Evolutionary conservation across 2,888 invertebrate species (phyloP), one percentile per base, ranked within the genome.

Genomic region (Scelioninae gen. 1): DNA sequence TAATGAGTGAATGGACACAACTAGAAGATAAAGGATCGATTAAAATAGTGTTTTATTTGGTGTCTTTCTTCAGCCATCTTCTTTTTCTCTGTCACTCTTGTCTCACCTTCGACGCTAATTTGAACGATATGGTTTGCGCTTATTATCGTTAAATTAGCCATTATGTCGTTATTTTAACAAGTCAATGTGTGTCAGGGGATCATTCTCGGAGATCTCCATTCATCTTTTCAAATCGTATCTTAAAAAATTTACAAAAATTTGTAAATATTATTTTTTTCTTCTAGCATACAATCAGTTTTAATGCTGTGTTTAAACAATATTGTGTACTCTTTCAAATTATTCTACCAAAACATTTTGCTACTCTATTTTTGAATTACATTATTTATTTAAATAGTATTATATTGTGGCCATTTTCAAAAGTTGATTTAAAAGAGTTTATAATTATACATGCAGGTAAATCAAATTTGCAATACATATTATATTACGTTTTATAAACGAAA

Each of bases 151-250:
- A 90, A 91, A 92, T 92, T 92, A 92, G 91, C 91, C 87, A 92
- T 92, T 92, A 92, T 90, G 91, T 92, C 90, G 90, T 92, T 92
- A 92, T 91, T 92, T 92, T 92, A 92, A 92, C 92, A 90, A 92
- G 92, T 92, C 89, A 90, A 92, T 92, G 91, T 92, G 89, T 92
- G 92, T 92, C 92, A 92, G 91, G 90, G 90, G 92, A 88, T 88
- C 90, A 88, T 78, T 83, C 76, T 77, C 58, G 69, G 56, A 79
- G 65, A 69, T 79, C 13, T 62, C 49, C 58, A 69, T 72, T 83
- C 63, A 80, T 72, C 82, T 86, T 84, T 79, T 83, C 82, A 51
- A 72, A 49, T 58, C 72, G 83, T 77, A 65, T 80, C 77, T 78
- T 79, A 79, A 65, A 85, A 82, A 82, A 74, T 72, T 66, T 16